Evolutionary conservation across 2,888 invertebrate genomes (phyloP).

Genomic region (Mystacides longicornis): DNA sequence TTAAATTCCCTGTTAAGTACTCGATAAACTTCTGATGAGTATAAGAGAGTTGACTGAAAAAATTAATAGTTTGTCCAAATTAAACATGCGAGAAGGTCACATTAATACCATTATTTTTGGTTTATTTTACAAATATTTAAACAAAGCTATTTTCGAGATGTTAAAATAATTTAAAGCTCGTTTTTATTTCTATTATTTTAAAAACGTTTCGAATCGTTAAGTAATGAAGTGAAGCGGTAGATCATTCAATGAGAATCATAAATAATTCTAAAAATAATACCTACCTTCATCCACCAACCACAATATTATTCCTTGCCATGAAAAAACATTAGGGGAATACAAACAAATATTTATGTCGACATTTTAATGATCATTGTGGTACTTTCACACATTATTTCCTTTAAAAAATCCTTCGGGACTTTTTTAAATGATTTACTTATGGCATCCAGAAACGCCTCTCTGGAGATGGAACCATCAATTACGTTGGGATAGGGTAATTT

Average conservation of each 20-base stretch:
- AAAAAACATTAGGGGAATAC: slow-evolving; percentile 2
- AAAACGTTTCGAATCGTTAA: no score
- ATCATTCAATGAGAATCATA: neutral
- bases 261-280: neutral
- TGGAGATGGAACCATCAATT: slow-evolving; percentile 16
- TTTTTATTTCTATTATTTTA: no score
- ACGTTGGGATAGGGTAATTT: slow-evolving; percentile 8
- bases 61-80: no score
- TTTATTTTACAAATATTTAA: no score
- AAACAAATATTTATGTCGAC: slow-evolving; percentile 4
- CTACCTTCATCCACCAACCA: neutral
- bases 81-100: no score
- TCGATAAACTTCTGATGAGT: no score
- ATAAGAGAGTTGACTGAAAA: no score
- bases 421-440: slow-evolving; percentile 13
- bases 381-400: slow-evolving; percentile 5
- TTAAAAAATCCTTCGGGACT: slow-evolving; percentile 7
- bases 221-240: no score
- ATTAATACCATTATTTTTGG: no score
- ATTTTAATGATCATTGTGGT: slow-evolving; percentile 7
- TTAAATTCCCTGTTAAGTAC: no score
- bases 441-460: slow-evolving; percentile 8
- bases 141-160: no score
- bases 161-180: no score
- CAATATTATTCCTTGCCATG: neutral